phyloP scores from a whole-genome alignment of 2,113 vertebrate species.

The Entomyzon cyanotis region DNA sequence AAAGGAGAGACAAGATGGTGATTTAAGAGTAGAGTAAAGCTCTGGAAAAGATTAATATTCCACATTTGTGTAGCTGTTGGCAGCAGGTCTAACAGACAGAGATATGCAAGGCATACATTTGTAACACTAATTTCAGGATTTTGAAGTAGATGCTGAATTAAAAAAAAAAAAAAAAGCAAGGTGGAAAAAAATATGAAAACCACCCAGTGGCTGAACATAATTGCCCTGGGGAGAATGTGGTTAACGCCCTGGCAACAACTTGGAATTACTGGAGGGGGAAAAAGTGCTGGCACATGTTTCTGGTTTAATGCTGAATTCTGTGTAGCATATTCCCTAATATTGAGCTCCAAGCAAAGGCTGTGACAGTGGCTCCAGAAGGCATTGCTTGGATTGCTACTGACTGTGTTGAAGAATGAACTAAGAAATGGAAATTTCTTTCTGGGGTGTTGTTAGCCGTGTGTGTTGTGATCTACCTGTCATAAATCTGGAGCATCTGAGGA shows the following conservation, averaged over 20 bases:
- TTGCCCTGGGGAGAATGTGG: conserved; percentile 5
- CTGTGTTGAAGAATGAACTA: neutral
- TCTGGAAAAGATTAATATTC: neutral
- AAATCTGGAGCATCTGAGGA: neutral
- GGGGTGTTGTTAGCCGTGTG: neutral
- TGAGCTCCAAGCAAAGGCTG: neutral
- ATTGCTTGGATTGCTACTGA: neutral
- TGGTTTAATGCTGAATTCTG: neutral
- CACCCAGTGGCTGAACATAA: neutral
- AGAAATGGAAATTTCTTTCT: neutral
- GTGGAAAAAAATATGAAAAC: neutral
- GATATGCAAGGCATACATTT: neutral
- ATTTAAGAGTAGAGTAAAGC: neutral
- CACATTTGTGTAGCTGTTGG: neutral
- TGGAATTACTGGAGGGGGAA: neutral
- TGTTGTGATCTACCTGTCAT: neutral
- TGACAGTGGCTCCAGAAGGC: neutral
- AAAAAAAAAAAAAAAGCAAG: neutral
- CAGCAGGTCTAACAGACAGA: neutral
- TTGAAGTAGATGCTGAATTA: neutral
- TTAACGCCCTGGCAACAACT: neutral
- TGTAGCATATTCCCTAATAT: neutral
- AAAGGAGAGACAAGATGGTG: neutral
- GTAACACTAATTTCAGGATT: neutral
- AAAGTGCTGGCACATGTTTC: neutral